phyloP scores from a whole-genome alignment of 2,113 vertebrate genomes.

The Lepisosteus oculatus region DNA sequence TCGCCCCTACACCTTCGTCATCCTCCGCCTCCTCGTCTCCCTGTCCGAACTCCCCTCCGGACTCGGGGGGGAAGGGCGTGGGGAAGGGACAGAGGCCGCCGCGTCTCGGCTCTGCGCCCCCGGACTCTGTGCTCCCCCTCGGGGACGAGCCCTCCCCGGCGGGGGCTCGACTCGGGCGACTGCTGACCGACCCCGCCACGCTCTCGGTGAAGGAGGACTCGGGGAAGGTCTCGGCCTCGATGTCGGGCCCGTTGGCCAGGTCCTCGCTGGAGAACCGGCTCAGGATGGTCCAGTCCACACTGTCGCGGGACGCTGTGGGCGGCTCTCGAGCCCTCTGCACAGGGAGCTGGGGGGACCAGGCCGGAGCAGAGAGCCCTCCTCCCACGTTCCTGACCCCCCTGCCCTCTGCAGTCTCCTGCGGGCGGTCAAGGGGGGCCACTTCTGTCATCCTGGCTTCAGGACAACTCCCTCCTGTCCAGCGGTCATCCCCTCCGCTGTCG shows the following conservation, averaged over 20 bases:
- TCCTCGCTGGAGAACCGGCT: slow-evolving; percentile 29
- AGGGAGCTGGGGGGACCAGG: background rate
- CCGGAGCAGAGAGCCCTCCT: background rate
- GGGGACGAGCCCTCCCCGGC: slow-evolving; percentile 15
- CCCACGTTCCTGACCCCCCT: slow-evolving; percentile 8
- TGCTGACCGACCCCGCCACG: slow-evolving; percentile 26
- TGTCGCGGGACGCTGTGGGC: background rate
- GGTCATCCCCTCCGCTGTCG: background rate
- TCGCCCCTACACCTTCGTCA: background rate
- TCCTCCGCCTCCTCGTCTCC: background rate
- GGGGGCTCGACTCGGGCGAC: background rate
- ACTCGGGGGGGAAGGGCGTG: background rate
- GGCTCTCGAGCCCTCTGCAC: background rate
- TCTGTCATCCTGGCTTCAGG: too few relatives aligned
- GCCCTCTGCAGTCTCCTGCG: background rate
- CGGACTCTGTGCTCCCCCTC: background rate
- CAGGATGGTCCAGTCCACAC: slow-evolving; percentile 18
- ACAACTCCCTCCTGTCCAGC: too few relatives aligned
- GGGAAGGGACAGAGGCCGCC: background rate
- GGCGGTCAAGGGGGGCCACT: background rate
- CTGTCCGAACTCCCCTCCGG: background rate
- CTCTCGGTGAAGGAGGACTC: slow-evolving; percentile 42
- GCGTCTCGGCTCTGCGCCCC: background rate
- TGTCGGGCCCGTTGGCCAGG: slow-evolving; percentile 13
- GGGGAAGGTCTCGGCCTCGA: slow-evolving; percentile 48